phyloP scores from a whole-genome alignment of 1,140 invertebrate genomes.

The Drosophila burlai region DNA sequence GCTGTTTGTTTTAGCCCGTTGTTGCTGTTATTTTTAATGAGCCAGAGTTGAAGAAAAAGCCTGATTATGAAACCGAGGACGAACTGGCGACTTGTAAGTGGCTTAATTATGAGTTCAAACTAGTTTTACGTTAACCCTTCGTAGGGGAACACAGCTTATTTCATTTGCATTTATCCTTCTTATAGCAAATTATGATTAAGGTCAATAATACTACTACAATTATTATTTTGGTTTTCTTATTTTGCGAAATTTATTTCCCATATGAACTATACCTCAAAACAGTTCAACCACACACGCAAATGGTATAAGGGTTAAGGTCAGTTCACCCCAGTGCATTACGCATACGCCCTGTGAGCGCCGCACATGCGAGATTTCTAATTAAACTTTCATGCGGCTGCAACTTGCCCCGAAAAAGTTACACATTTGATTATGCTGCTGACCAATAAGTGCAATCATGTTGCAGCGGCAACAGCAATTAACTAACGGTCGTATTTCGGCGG shows the following conservation, averaged over 20 bases:
- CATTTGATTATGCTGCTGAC: conserved; percentile 78
- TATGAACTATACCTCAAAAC: neutral
- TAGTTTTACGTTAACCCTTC: conserved; percentile 51
- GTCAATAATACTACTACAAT: neutral
- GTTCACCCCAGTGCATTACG: conserved; percentile 25
- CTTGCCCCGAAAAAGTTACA: conserved; percentile 62
- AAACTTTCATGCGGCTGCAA: conserved; percentile 66
- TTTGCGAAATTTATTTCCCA: neutral
- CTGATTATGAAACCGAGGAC: conserved; percentile 39
- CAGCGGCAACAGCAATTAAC: conserved; percentile 69
- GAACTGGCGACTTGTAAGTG: conserved; percentile 24
- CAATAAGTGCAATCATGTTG: conserved; percentile 75
- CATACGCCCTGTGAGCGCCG: conserved; percentile 28
- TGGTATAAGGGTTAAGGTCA: neutral
- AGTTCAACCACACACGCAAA: neutral
- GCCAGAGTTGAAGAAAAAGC: conserved; percentile 38
- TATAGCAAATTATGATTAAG: no score
- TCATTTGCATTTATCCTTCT: neutral
- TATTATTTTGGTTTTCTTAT: neutral
- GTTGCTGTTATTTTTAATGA: conserved; percentile 68
- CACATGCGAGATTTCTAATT: conserved; percentile 66
- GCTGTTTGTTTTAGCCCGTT: conserved; percentile 26
- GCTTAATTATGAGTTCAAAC: conserved; percentile 75
- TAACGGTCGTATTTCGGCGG: conserved; percentile 28
- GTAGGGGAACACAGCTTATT: neutral